Evolutionary conservation across 2,797 vertebrate genomes (phyloP).

Genomic region (Melanotaenia parkinsoni): DNA sequence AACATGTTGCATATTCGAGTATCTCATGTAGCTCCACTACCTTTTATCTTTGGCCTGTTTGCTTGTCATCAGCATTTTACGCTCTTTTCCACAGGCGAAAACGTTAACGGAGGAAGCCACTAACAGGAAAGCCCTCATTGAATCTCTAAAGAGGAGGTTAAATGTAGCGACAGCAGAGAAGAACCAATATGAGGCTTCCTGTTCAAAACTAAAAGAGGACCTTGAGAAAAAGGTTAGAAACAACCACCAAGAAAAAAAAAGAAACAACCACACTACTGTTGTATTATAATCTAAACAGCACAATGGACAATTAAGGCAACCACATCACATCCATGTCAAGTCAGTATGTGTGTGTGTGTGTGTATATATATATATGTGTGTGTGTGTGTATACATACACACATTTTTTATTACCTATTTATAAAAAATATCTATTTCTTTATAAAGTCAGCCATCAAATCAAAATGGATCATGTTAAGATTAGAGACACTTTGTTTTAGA

Average conservation of each 20-base stretch:
- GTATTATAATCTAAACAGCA: background rate
- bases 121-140: slow-evolving; percentile 87
- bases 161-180: slow-evolving; percentile 86
- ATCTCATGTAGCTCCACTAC: background rate
- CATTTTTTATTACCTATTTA: background rate
- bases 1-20: background rate
- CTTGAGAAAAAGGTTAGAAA: slow-evolving; percentile 87
- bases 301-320: background rate
- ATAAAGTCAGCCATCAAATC: background rate
- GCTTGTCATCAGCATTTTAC: background rate
- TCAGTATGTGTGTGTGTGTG: background rate
- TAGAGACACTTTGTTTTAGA: background rate
- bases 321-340: background rate
- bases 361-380: no score
- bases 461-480: background rate
- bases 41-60: background rate
- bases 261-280: background rate
- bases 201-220: slow-evolving; percentile 86
- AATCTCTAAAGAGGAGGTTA: slow-evolving; percentile 90
- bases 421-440: background rate
- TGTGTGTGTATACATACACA: no score
- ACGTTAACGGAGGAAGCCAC: slow-evolving; percentile 87
- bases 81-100: slow-evolving; percentile 80
- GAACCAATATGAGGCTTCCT: slow-evolving; percentile 84
- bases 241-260: background rate